Base-by-base conservation (phyloP, 2,888 invertebrate genomes). In the Apamea crenata region DNA sequence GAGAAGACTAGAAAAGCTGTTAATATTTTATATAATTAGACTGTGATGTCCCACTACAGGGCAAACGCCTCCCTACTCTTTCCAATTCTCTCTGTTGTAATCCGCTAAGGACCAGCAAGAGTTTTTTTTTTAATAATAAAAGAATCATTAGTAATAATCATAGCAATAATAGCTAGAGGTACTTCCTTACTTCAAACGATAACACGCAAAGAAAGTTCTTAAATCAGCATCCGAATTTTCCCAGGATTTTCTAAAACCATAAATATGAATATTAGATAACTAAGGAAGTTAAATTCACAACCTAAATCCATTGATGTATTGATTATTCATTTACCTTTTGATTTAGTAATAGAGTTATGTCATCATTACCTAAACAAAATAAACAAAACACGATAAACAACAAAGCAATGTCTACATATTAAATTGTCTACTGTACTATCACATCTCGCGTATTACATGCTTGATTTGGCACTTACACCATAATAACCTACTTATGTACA, bases 381-480 rank as follows among this genome's bases (percentile, higher is more conserved):
- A 65, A 72, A 69, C 18, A 79, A 59, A 70, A 81, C 25, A 63
- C 25, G 25, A 36, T 40, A 67, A 63, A 63, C 59, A 72, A 68
- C 59, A 75, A 69, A 80, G 40, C 70, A 72, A 75, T 61, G 14
- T 72, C 32, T 44, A 7, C 18, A n/a, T n/a, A n/a, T n/a, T n/a
- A n/a, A n/a, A 40, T 56, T 81, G 67, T 69, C 53, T 61, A 44
- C 25, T 2, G 10, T 32, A 74, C 81, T 77, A 77, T 70, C 50
- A 67, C n/a, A 81, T 21, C 40, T 74, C 67, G 59, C 47, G 21
- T 78, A 73, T 80, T 68, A 71, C 50, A 66, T 68, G 74, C 72
- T 63, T 68, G 40, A 69, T 80, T 77, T 82, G 79, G 44, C 76
- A 82, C 79, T 86, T 66, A 69, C 65, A 82, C 77, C 77, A 79